Evolutionary conservation across 2,888 invertebrate species (phyloP).

Genomic region (Lumbricus terrestris): DNA sequence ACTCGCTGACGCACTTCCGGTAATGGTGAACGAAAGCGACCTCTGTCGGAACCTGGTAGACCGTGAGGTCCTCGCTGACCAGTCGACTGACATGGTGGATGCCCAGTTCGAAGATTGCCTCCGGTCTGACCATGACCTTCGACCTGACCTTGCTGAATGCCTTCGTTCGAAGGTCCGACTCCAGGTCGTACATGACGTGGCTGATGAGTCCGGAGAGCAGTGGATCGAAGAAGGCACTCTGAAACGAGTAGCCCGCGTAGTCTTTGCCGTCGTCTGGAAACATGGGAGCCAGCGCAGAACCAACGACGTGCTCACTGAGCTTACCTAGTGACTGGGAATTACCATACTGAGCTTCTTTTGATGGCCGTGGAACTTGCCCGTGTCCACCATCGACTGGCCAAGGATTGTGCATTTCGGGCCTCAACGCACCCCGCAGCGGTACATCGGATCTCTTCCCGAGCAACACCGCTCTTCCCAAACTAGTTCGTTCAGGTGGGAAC

Average conservation of each 20-base stretch:
- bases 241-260: conserved; percentile 46
- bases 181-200: conserved; percentile 39
- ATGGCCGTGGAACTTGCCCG: background rate
- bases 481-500: background rate
- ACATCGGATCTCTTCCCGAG: background rate
- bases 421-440: background rate
- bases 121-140: conserved; percentile 57
- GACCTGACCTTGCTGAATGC: conserved; percentile 48
- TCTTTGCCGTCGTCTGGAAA: background rate
- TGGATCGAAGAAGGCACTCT: conserved; percentile 54
- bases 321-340: background rate
- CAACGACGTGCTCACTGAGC: background rate
- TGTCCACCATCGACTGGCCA: background rate
- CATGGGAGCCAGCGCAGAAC: background rate
- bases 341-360: background rate
- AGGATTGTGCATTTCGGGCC: background rate
- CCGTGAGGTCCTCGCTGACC: conserved; percentile 45
- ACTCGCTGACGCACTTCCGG: conserved; percentile 50
- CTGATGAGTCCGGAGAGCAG: conserved; percentile 33
- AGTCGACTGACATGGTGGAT: conserved; percentile 60
- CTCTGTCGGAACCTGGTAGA: conserved; percentile 42
- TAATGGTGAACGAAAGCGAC: conserved; percentile 51
- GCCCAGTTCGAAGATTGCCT: conserved; percentile 58
- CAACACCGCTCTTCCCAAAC: background rate
- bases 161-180: conserved; percentile 44